Percentiles rank a stretch among this genome's conserved stretches.
Evolutionary conservation across 1,140 invertebrate genomes (phyloP).

Genomic region (Drusus annulatus): DNA sequence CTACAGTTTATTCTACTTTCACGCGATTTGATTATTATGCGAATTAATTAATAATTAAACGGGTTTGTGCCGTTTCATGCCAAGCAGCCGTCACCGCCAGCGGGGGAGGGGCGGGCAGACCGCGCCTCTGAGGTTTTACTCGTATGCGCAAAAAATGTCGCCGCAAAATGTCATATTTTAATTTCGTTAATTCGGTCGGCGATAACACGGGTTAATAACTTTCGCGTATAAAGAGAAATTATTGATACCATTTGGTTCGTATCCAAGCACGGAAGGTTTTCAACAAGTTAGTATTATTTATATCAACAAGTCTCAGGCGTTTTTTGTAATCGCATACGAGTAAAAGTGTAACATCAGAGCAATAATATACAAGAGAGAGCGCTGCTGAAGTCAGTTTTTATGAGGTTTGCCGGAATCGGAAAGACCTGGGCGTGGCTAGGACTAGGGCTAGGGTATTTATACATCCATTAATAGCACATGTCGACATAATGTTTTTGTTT

Average conservation of each 20-base stretch:
- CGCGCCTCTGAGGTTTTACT: constrained; percentile 12
- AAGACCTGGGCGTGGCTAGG: too few relatives aligned
- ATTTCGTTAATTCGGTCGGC: constrained; percentile 14
- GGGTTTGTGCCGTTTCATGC: constrained; percentile 33
- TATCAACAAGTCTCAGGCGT: constrained; percentile 13
- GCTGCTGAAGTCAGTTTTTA: too few relatives aligned
- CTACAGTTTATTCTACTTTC: constrained; percentile 42
- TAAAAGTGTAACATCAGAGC: too few relatives aligned
- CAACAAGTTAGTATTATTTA: constrained; percentile 7
- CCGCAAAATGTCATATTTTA: constrained; percentile 19
- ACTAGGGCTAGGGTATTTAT: too few relatives aligned
- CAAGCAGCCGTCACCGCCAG: not conserved
- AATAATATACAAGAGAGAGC: too few relatives aligned
- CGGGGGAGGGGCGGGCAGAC: constrained; percentile 17
- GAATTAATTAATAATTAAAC: constrained; percentile 42
- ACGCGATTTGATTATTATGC: constrained; percentile 52
- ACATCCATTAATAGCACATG: too few relatives aligned
- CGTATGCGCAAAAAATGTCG: constrained; percentile 33
- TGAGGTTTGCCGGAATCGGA: too few relatives aligned
- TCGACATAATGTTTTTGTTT: too few relatives aligned
- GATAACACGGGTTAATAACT: constrained; percentile 16
- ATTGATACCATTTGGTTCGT: not conserved
- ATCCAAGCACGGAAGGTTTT: not conserved
- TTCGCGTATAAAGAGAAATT: not conserved
- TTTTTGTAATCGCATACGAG: too few relatives aligned